Conservation (phyloP, 2,888 invertebrate species). For the Xestia rhomboidea region DNA sequence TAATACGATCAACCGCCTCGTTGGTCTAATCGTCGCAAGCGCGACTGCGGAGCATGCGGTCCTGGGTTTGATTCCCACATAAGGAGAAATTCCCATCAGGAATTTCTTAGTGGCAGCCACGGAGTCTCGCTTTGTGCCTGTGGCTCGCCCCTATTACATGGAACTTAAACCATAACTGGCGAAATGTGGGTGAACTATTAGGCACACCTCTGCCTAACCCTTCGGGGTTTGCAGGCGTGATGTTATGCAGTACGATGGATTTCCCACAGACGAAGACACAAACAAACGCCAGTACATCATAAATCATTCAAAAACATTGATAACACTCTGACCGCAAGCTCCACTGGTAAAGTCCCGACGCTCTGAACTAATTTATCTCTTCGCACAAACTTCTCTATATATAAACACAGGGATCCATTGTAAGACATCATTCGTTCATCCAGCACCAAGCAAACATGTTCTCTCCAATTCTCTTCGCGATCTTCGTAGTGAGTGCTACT, state of each 20-base stretch:
- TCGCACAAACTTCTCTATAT: conserved; percentile 15
- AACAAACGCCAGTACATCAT: not conserved
- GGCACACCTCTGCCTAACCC: not conserved
- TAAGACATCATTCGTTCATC: conserved; percentile 43
- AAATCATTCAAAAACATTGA: conserved; percentile 19
- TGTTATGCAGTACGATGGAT: not conserved
- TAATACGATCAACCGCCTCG: not conserved
- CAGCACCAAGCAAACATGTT: conserved; percentile 36
- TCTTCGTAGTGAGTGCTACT: conserved; percentile 30
- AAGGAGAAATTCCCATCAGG: too few relatives aligned
- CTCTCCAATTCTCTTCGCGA: conserved; percentile 33
- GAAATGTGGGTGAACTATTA: not conserved
- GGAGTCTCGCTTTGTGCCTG: too few relatives aligned
- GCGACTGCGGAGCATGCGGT: not conserved
- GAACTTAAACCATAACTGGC: not conserved
- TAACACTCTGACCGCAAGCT: conserved; percentile 19
- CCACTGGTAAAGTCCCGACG: conserved; percentile 40
- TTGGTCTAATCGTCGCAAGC: too few relatives aligned
- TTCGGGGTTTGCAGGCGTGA: not conserved
- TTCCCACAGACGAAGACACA: not conserved
- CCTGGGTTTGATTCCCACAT: not conserved
- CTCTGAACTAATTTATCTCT: conserved; percentile 18
- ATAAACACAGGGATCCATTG: conserved; percentile 15
- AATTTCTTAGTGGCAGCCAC: not conserved
- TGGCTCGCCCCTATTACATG: not conserved